Base-by-base conservation (phyloP, 2,797 vertebrate genomes). In the Phyllotis vaccarum region DNA sequence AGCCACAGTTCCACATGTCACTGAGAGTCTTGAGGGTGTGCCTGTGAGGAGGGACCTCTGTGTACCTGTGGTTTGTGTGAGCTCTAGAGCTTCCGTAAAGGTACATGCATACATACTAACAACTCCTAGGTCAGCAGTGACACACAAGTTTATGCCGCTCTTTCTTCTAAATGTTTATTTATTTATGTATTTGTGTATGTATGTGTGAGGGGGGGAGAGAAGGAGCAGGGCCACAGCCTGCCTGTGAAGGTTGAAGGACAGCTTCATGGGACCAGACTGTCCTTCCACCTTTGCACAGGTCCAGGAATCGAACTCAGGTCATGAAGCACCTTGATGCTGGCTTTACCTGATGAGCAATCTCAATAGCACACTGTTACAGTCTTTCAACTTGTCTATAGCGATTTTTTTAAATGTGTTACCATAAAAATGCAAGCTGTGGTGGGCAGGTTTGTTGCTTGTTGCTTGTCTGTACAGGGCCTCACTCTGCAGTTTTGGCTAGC, bases 191-290 rank as follows among this genome's bases (percentile, higher is more conserved):
- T 1, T 58, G 34, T 79, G 17, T 54, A 9, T 78, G 19, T 56
- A 11, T 79, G 43, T 14, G 24, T 6, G 75, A 19, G 29, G 2
- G 6, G 19, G 46, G 0, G 5, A 3, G 9, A 1, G 6, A 6
- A 3, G 1, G 54, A 21, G 70, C 12, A 22, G 49, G 29, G 74
- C 6, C 7, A 46, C 24, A 75, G 27, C 43, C 29, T 16, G 40
- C 27, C 29, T 37, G 12, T 29, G 27, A 24, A 62, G 24, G 54
- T 40, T 81, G n/a, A 22, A 81, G 54, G 24, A 17, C n/a, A 60
- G n/a, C 56, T 46, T 43, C 58, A 43, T 62, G 58, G 27, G 16
- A 19, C 43, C 80, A 83, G 29, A 34, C 40, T 64, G 9, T 46
- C 80, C 58, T 17, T 21, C 56, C 37, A 46, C 9, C 58, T 66